phyloP scores from a whole-genome alignment of 2,113 vertebrate species.

The Scomber scombrus region DNA sequence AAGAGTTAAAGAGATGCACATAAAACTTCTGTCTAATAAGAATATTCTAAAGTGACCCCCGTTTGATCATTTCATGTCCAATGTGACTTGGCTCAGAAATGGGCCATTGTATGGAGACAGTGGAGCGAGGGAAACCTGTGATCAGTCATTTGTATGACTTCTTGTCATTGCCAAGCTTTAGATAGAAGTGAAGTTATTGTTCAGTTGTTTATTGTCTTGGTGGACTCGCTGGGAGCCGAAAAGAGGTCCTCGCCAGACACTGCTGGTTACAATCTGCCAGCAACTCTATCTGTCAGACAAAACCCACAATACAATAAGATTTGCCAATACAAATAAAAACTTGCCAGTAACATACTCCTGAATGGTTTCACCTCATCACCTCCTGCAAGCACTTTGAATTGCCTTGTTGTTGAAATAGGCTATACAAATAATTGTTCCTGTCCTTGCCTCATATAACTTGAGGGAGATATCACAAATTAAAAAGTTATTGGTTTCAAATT shows the following conservation, averaged over 20 bases:
- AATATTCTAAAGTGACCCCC: background rate
- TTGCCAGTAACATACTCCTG: too few relatives aligned
- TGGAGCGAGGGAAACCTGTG: background rate
- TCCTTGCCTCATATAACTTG: too few relatives aligned
- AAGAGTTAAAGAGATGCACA: too few relatives aligned
- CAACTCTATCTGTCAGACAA: slow-evolving; percentile 13
- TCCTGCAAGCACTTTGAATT: too few relatives aligned
- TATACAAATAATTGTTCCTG: too few relatives aligned
- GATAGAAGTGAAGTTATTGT: background rate
- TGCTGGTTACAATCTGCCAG: slow-evolving; percentile 17
- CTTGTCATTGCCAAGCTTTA: slow-evolving; percentile 6
- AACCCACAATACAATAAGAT: background rate
- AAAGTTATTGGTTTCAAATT: too few relatives aligned
- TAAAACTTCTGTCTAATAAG: too few relatives aligned
- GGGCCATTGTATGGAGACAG: background rate
- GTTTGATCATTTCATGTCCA: background rate
- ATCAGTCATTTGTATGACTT: background rate
- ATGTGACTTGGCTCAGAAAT: background rate
- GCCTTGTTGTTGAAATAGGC: too few relatives aligned
- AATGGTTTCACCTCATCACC: too few relatives aligned
- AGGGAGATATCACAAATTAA: too few relatives aligned
- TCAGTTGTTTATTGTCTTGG: slow-evolving; percentile 8
- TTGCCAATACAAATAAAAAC: too few relatives aligned
- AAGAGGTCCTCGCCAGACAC: background rate
- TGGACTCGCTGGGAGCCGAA: background rate